Evolutionary conservation across 2,113 vertebrate species (phyloP).

Genomic region (Cebus imitator): DNA sequence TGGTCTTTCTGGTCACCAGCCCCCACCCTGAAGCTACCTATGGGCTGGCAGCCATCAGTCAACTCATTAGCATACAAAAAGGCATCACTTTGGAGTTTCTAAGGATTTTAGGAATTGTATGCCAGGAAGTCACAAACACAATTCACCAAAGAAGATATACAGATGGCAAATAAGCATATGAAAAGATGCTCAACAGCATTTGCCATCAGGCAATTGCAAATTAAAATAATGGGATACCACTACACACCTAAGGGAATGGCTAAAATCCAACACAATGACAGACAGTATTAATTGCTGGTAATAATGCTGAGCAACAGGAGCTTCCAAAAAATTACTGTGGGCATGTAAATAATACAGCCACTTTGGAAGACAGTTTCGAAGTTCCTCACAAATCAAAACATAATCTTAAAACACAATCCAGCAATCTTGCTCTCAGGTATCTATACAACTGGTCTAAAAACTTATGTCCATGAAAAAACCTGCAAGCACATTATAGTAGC

Average conservation of each 20-base stretch:
- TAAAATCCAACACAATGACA: background rate
- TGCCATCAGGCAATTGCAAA: conserved; percentile 43
- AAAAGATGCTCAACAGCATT: conserved; percentile 16
- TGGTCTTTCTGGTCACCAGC: background rate
- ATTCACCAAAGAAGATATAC: background rate
- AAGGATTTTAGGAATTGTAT: background rate
- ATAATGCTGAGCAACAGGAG: background rate
- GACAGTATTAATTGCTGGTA: background rate
- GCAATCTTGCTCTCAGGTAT: background rate
- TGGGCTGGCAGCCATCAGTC: background rate
- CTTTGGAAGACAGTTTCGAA: background rate
- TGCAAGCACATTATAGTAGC: background rate
- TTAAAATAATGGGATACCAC: conserved; percentile 12
- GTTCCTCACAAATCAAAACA: conserved; percentile 41
- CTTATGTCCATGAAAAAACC: conserved; percentile 35
- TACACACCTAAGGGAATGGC: background rate
- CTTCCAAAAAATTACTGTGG: background rate
- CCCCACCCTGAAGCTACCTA: background rate
- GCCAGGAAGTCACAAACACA: background rate
- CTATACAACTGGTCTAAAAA: conserved; percentile 26
- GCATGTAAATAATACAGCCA: background rate
- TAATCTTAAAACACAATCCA: background rate
- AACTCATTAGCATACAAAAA: background rate
- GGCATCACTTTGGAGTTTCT: background rate
- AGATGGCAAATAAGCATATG: background rate